Base-by-base conservation (phyloP, 2,888 invertebrate genomes). In the Melinopterus prodromus region DNA sequence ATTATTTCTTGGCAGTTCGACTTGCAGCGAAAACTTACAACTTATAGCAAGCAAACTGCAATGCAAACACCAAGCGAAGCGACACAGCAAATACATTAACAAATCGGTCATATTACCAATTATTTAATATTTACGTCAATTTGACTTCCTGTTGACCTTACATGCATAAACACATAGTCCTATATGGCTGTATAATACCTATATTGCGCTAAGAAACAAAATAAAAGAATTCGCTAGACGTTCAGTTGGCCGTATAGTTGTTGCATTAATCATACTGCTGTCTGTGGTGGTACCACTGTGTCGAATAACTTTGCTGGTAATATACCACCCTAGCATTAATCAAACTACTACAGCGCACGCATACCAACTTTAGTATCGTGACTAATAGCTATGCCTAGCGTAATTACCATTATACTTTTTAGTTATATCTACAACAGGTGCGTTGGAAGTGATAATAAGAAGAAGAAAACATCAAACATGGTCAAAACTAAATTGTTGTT, bases 261-360 rank as follows among this genome's bases (percentile, higher is more conserved):
- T 53, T 53, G 53, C 53, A 53, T 53, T 53, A 53, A 53, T 53
- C 53, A 53, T 53, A 53, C 53, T 7, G 53, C 53, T 53, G 53
- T 53, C 53, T 53, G 53, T 53, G 53, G 53, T 53, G 53, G 53
- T 53, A 53, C 53, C 53, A 53, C 53, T 53, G 53, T 53, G 53
- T 53, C 53, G 53, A 53, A 12, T 53, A 53, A 53, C 53, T 53
- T 53, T 53, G 53, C 12, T 53, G 53, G 53, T 53, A 53, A 53
- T 53, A 53, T 53, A 7, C 53, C 53, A 53, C 7, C 53, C 53
- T 53, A 53, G 53, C 53, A 53, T 53, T 53, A 53, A 53, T 53
- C 53, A 53, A 53, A 53, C 53, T 53, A 53, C 53, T 53, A 53
- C 53, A 53, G 53, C 53, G 5, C 53, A 53, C 53, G 53, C 53